phyloP scores from a whole-genome alignment of 2,797 vertebrate genomes.

The Crenuchus spilurus region DNA sequence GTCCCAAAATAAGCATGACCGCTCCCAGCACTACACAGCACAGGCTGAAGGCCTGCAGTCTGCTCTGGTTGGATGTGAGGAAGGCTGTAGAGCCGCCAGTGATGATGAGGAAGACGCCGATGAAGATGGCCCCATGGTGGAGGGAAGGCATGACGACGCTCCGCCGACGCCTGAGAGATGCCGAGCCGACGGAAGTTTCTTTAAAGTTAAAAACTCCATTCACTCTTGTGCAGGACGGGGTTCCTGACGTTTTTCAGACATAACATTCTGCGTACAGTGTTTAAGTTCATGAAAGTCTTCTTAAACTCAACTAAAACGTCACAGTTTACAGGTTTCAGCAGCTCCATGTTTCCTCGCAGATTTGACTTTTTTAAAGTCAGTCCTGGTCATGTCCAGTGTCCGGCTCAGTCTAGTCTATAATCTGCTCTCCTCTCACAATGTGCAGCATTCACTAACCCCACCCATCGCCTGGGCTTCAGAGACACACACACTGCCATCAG shows the following conservation, averaged over 20 bases:
- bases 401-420: too few species aligned
- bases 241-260: too few species aligned
- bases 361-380: neutral
- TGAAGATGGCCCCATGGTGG: constrained; percentile 80
- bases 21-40: constrained; percentile 83
- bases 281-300: neutral
- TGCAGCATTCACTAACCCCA: too few species aligned
- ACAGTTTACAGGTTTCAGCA: neutral
- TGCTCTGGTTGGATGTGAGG: constrained; percentile 73
- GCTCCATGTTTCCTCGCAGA: neutral
- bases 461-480: too few species aligned
- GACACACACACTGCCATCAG: too few species aligned
- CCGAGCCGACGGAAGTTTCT: neutral
- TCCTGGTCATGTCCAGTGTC: too few species aligned
- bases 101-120: constrained; percentile 81
- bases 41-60: constrained; percentile 80
- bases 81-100: constrained; percentile 82
- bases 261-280: too few species aligned
- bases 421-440: too few species aligned
- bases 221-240: neutral
- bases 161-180: constrained; percentile 9
- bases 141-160: constrained; percentile 77
- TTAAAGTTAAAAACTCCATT: constrained; percentile 15
- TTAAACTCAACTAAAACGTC: neutral
- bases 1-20: constrained; percentile 80